phyloP scores from a whole-genome alignment of 2,888 invertebrate genomes.

The Osmoderma eremita region DNA sequence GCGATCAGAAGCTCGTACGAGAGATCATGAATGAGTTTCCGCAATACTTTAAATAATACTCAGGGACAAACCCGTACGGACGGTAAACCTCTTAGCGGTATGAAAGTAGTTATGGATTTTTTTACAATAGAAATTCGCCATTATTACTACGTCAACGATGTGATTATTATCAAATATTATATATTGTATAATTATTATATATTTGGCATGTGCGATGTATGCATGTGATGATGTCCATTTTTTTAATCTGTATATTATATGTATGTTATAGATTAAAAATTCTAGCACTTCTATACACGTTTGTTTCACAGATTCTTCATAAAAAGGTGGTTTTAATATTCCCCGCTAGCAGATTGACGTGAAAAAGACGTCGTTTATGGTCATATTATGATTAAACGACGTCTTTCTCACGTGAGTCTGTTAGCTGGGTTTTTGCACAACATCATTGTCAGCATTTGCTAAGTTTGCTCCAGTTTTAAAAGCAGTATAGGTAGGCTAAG shows the following conservation, averaged over 20 bases:
- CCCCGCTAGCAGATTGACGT: too few relatives aligned
- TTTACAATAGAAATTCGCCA: slow-evolving; percentile 34
- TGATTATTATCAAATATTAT: slow-evolving; percentile 10
- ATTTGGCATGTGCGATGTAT: slow-evolving; percentile 11
- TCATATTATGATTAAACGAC: too few relatives aligned
- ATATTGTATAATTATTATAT: slow-evolving; percentile 17
- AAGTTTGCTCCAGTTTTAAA: too few relatives aligned
- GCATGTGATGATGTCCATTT: slow-evolving; percentile 17
- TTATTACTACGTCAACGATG: slow-evolving; percentile 16
- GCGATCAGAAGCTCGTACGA: slow-evolving; percentile 81
- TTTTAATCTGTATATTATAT: neutral
- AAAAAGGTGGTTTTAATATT: too few relatives aligned
- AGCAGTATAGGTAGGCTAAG: too few relatives aligned
- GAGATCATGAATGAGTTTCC: slow-evolving; percentile 89
- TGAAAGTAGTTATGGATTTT: neutral
- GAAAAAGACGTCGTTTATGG: too few relatives aligned
- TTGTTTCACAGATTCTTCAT: too few relatives aligned
- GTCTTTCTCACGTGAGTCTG: too few relatives aligned
- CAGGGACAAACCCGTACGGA: too few relatives aligned
- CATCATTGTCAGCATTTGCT: too few relatives aligned
- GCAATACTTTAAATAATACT: slow-evolving; percentile 71
- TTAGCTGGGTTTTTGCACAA: too few relatives aligned
- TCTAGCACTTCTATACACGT: neutral
- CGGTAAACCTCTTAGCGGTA: too few relatives aligned
- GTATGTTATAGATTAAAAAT: slow-evolving; percentile 8